A percentile compares a stretch with the other conserved stretches of the same genome.
phyloP scores from a whole-genome alignment of 2,888 invertebrate species.

The Leptinotarsa haldemani region DNA sequence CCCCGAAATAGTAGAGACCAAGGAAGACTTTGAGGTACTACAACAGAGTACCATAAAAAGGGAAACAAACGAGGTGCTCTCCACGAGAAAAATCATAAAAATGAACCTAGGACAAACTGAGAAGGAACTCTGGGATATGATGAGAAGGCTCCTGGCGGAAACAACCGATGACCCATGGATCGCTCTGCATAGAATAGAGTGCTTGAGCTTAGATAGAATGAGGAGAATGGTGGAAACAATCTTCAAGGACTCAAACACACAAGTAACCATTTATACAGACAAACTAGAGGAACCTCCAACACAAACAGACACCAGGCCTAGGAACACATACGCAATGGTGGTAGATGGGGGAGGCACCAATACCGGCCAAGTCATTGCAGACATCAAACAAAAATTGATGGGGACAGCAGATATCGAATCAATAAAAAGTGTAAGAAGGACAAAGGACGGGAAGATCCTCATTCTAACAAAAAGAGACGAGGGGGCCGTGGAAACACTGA shows the following conservation, averaged over 20 bases:
- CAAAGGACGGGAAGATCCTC: not conserved
- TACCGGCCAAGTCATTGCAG: not conserved
- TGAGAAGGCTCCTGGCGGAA: slow-evolving; percentile 23
- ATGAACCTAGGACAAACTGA: slow-evolving; percentile 7
- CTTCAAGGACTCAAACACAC: slow-evolving; percentile 22
- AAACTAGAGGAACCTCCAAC: not conserved
- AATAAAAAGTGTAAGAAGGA: not conserved
- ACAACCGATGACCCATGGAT: slow-evolving; percentile 28
- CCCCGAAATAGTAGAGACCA: slow-evolving; percentile 23
- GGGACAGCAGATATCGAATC: not conserved
- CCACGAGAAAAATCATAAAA: slow-evolving; percentile 29
- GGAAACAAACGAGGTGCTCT: slow-evolving; percentile 2
- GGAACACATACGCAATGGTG: not conserved
- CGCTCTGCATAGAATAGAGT: slow-evolving; percentile 26
- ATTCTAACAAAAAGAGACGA: not conserved
- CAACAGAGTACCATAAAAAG: slow-evolving; percentile 28
- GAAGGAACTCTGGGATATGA: slow-evolving; percentile 28
- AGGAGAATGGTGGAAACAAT: slow-evolving; percentile 32
- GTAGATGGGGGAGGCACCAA: slow-evolving; percentile 1
- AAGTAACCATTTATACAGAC: not conserved
- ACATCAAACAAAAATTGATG: slow-evolving; percentile 1
- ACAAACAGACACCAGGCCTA: not conserved
- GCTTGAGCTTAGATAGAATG: slow-evolving; percentile 6
- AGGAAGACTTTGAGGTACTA: slow-evolving; percentile 25
- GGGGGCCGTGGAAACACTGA: not conserved